Base-by-base conservation (phyloP, 2,888 invertebrate species). In the Euphydryas editha region DNA sequence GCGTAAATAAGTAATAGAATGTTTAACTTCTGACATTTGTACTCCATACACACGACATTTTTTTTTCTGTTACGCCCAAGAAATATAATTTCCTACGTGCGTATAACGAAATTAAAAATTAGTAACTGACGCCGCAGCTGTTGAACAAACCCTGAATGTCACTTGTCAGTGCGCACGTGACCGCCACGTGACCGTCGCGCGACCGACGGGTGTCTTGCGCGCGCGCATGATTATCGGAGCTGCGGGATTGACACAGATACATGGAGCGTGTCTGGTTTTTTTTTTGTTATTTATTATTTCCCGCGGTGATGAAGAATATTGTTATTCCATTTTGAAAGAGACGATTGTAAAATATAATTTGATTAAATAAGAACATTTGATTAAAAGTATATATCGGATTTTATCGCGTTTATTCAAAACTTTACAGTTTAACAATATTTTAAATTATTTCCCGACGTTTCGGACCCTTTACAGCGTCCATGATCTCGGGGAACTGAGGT, bases 61-160 rank as follows among this genome's bases (percentile, higher is more conserved):
- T n/a, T n/a, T n/a, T n/a, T n/a, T n/a, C n/a, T n/a, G n/a, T n/a
- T n/a, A n/a, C n/a, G n/a, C n/a, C n/a, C n/a, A n/a, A n/a, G n/a
- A n/a, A n/a, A n/a, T n/a, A n/a, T n/a, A n/a, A n/a, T n/a, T n/a
- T n/a, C n/a, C n/a, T n/a, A n/a, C n/a, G n/a, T n/a, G n/a, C n/a
- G 11, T 15, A 47, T 47, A 47, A 47, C 18, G 20, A 47, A 20
- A 20, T 47, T 47, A 47, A 47, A 47, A 47, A 47, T 47, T 47
- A 47, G 47, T 47, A 47, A 47, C 47, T 11, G 20, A 21, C 13
- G 24, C 51, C 51, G 20, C 49, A 21, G 21, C n/a, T n/a, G n/a
- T 49, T 11, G 15, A 11, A 24, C 15, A 13, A 13, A 20, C 3
- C 24, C 15, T 13, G 13, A n/a, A n/a, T n/a, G n/a, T n/a, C n/a